phyloP scores from a whole-genome alignment of 2,113 vertebrate species.

The zebrafish (Danio rerio) region GRCz12tu NC_133186.1:38074001-38074500 shows the following conservation, averaged over 20 bases:
- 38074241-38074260: background rate
- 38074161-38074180: background rate
- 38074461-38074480: no score
- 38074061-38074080: background rate
- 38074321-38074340: no score
- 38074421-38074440: no score
- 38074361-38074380: no score
- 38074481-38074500: no score
- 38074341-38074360: no score
- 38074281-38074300: background rate
- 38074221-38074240: slow-evolving; percentile 5
- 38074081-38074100: slow-evolving; percentile 12
- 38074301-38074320: no score
- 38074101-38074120: slow-evolving; percentile 1
- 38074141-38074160: slow-evolving; percentile 11
- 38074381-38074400: no score
- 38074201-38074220: background rate
- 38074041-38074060: slow-evolving; percentile 10
- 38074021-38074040: background rate
- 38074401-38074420: no score
- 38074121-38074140: slow-evolving; percentile 5
- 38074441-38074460: no score
- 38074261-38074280: background rate
- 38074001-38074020: slow-evolving; percentile 18
- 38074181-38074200: background rate